A percentile compares a stretch with the other conserved stretches of the same genome.
Evolutionary conservation across 2,888 invertebrate genomes (phyloP).

Genomic region (Alentia gelatinosa): DNA sequence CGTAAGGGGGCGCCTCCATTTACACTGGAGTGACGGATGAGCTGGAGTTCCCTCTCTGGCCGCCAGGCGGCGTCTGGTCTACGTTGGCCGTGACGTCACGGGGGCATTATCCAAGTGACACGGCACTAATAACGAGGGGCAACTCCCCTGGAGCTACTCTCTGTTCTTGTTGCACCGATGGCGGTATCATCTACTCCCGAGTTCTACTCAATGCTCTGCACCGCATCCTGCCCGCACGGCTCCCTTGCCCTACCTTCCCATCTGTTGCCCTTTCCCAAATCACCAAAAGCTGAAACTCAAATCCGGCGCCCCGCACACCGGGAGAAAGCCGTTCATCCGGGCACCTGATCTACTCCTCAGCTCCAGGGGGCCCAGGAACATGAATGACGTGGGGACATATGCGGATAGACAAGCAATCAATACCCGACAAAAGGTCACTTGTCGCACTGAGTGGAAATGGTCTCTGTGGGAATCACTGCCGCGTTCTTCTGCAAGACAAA

Average conservation of each 20-base stretch:
- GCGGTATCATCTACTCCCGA: not conserved
- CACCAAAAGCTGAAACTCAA: not conserved
- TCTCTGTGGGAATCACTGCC: not conserved
- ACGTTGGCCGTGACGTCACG: not conserved
- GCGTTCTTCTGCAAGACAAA: not conserved
- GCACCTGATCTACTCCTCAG: no score
- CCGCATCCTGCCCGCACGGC: no score
- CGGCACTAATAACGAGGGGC: not conserved
- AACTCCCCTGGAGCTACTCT: not conserved
- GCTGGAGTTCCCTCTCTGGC: not conserved
- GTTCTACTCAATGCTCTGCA: no score
- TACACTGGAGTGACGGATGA: slow-evolving; percentile 16
- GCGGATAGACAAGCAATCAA: slow-evolving; percentile 12
- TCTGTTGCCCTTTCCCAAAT: no score
- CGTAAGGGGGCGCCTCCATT: not conserved
- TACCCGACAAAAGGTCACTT: not conserved
- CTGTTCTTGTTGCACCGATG: not conserved
- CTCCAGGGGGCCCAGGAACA: not conserved
- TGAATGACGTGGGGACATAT: not conserved
- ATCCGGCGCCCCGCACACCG: no score
- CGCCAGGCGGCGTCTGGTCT: not conserved
- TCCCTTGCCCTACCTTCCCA: no score
- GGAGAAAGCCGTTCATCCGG: no score
- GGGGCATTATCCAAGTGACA: not conserved
- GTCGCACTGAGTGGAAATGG: not conserved